Percentiles rank a stretch among this genome's conserved stretches.
Conservation (phyloP, 2,888 invertebrate species). For the Drymonia ruficornis region DNA sequence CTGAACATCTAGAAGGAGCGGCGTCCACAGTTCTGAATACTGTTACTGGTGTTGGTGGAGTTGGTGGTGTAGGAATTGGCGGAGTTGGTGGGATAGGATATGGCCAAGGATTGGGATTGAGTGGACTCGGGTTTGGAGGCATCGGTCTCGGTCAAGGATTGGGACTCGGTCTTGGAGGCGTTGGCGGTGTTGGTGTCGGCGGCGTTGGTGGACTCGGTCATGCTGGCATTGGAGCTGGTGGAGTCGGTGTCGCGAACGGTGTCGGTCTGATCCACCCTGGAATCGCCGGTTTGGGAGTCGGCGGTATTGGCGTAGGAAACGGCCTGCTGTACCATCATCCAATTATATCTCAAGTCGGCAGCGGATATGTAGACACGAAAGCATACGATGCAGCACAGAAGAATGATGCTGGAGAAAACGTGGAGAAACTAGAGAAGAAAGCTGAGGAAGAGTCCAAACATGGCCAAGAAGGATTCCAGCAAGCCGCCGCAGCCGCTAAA, state of each 20-base stretch:
- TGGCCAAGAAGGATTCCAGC: conserved; percentile 83
- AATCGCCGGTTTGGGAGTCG: conserved; percentile 64
- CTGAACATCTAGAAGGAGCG: conserved; percentile 74
- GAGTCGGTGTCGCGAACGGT: conserved; percentile 46
- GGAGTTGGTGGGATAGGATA: conserved; percentile 48
- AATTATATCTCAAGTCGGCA: conserved; percentile 67
- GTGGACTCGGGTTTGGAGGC: conserved; percentile 49
- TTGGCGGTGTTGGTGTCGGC: conserved; percentile 48
- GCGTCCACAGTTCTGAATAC: conserved; percentile 71
- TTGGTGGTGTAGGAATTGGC: conserved; percentile 47
- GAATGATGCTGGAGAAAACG: conserved; percentile 81
- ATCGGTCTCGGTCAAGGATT: conserved; percentile 42
- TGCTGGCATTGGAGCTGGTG: conserved; percentile 47
- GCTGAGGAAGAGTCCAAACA: conserved; percentile 83
- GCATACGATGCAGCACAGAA: conserved; percentile 84
- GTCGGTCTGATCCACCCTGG: conserved; percentile 63
- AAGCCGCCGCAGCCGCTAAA: conserved; percentile 82
- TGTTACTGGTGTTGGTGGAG: conserved; percentile 59
- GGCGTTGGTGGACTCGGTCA: conserved; percentile 55
- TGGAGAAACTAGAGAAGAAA: conserved; percentile 82
- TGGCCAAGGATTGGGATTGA: conserved; percentile 38
- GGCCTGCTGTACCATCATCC: conserved; percentile 76
- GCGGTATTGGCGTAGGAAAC: conserved; percentile 56
- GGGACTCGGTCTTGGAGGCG: conserved; percentile 50
- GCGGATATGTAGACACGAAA: conserved; percentile 82